A percentile compares a stretch with the other conserved stretches of the same genome.
phyloP scores from a whole-genome alignment of 2,797 vertebrate genomes.

The Neostethus bicornis region DNA sequence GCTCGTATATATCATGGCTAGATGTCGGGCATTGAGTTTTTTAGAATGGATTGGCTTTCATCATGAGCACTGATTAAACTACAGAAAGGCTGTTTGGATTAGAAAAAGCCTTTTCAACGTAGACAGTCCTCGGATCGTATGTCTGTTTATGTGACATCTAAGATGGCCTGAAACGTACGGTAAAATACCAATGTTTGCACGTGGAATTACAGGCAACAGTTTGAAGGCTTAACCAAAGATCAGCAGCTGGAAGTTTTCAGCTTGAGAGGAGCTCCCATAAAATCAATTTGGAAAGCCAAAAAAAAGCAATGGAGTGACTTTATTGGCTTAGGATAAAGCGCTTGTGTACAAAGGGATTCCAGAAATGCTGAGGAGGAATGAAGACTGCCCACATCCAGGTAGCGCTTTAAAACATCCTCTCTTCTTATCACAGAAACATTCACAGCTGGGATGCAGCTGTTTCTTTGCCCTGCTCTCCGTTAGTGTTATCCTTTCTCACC shows the following conservation, averaged over 20 bases:
- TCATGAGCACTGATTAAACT: slow-evolving; percentile 56
- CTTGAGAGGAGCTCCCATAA: slow-evolving; percentile 43
- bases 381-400: slow-evolving; percentile 61
- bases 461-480: slow-evolving; percentile 20
- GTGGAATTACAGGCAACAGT: slow-evolving; percentile 27
- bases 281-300: slow-evolving; percentile 42
- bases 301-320: slow-evolving; percentile 41
- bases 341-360: slow-evolving; percentile 71
- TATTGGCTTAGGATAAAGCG: slow-evolving; percentile 64
- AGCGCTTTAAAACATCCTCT: slow-evolving; percentile 53
- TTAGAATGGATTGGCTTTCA: slow-evolving; percentile 59
- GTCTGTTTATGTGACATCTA: slow-evolving; percentile 17
- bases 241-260: slow-evolving; percentile 35
- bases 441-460: slow-evolving; percentile 71
- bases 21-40: slow-evolving; percentile 58
- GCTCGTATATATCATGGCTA: slow-evolving; percentile 61
- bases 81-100: slow-evolving; percentile 66
- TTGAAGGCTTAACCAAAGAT: slow-evolving; percentile 43
- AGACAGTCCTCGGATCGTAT: slow-evolving; percentile 40
- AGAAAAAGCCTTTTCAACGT: slow-evolving; percentile 55
- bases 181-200: slow-evolving; percentile 14
- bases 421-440: slow-evolving; percentile 39
- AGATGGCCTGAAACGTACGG: slow-evolving; percentile 5
- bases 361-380: slow-evolving; percentile 60
- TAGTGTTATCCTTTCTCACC: background rate